Conservation (phyloP, 2,113 vertebrate genomes). For the Lasiurus borealis region DNA sequence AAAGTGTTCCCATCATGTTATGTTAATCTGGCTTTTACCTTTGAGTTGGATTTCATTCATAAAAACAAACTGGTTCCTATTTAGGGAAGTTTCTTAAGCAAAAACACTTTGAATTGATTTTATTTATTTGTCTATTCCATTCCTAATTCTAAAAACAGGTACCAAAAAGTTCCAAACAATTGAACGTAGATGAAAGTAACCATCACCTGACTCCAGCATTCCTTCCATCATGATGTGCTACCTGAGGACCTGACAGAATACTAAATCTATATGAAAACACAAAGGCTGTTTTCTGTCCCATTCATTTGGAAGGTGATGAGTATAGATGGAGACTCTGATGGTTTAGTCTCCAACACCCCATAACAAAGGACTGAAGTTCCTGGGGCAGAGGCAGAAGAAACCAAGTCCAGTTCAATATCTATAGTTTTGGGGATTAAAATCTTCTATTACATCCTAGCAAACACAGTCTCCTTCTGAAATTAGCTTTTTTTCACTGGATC, state of each 20-base stretch:
- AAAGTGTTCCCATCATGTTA: neutral
- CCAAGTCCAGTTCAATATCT: neutral
- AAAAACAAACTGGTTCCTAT: neutral
- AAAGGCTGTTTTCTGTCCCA: neutral
- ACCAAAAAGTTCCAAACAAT: neutral
- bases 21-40: neutral
- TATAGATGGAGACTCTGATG: neutral
- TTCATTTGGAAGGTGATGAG: neutral
- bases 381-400: neutral
- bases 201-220: neutral
- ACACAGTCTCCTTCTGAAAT: neutral
- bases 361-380: neutral
- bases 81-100: conserved; percentile 24
- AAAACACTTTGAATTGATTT: conserved; percentile 28
- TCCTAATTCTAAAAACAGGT: neutral
- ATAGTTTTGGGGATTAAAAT: neutral
- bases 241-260: neutral
- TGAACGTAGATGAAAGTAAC: neutral
- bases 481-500: neutral
- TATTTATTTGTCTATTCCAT: neutral
- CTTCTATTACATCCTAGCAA: neutral
- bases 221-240: too few relatives aligned
- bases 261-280: neutral
- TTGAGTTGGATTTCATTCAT: neutral
- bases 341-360: neutral